phyloP scores from a whole-genome alignment of 2,113 vertebrate species.

The Colossoma macropomum region DNA sequence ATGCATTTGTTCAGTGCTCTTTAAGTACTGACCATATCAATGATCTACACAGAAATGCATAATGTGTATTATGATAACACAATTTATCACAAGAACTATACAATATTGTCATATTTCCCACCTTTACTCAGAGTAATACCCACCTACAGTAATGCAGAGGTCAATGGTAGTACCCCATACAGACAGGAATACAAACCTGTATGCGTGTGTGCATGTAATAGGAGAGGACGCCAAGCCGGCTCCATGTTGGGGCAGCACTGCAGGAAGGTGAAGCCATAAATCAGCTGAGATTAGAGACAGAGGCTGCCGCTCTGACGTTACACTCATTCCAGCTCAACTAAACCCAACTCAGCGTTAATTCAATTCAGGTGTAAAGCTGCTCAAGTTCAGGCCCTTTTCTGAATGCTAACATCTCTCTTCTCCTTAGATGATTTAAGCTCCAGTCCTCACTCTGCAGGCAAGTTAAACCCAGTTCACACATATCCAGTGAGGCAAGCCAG shows the following conservation, averaged over 20 bases:
- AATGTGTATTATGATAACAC: too few species aligned
- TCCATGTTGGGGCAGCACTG: slow-evolving; percentile 87
- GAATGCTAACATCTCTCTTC: background rate
- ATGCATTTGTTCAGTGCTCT: too few species aligned
- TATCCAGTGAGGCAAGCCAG: background rate
- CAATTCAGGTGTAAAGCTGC: background rate
- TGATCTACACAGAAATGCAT: too few species aligned
- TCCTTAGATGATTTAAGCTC: background rate
- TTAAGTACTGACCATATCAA: too few species aligned
- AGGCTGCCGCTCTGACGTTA: slow-evolving; percentile 80
- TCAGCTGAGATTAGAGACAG: slow-evolving; percentile 91
- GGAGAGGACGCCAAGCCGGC: slow-evolving; percentile 89
- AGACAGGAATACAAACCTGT: background rate
- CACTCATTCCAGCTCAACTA: slow-evolving; percentile 57
- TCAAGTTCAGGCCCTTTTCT: background rate
- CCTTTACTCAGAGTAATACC: too few species aligned
- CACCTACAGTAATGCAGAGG: too few species aligned
- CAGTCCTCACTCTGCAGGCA: background rate
- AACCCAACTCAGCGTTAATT: slow-evolving; percentile 11
- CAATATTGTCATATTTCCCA: too few species aligned
- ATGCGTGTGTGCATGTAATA: slow-evolving; percentile 68
- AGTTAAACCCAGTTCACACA: background rate
- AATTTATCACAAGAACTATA: too few species aligned
- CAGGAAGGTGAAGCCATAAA: slow-evolving; percentile 91
- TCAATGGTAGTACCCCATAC: background rate